A percentile compares a stretch with the other conserved stretches of the same genome.
phyloP scores from a whole-genome alignment of 2,797 vertebrate species.

The Sarcoramphus papa region DNA sequence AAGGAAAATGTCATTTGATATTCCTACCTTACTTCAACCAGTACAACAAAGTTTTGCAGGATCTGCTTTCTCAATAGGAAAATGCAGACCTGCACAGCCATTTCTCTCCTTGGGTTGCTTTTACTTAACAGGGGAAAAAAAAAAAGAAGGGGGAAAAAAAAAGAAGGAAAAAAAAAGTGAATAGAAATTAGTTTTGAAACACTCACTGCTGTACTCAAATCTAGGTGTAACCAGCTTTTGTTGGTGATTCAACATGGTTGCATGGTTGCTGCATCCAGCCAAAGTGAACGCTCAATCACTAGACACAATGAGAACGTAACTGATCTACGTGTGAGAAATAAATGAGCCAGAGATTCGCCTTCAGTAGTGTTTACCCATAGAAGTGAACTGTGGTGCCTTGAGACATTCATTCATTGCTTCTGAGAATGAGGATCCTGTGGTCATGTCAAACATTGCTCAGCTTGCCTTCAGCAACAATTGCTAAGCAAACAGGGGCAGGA shows the following conservation, averaged over 20 bases:
- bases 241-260: background rate
- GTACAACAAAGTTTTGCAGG: accelerated
- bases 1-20: background rate
- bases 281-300: background rate
- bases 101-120: background rate
- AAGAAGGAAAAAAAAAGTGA: background rate
- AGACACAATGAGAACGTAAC: background rate
- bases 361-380: background rate
- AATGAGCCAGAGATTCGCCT: background rate
- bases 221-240: background rate
- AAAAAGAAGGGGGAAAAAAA: accelerated
- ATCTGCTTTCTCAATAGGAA: background rate
- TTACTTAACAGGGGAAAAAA: background rate
- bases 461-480: background rate
- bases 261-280: background rate
- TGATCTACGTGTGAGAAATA: accelerated
- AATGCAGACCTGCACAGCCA: accelerated
- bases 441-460: background rate
- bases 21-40: background rate
- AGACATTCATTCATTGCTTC: background rate
- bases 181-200: background rate
- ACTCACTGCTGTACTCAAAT: background rate
- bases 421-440: background rate
- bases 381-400: background rate
- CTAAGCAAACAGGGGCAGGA: background rate